Evolutionary conservation across 1,140 invertebrate genomes (phyloP), one percentile per base, ranked within the genome.

Genomic region (Habropoda laboriosa): DNA sequence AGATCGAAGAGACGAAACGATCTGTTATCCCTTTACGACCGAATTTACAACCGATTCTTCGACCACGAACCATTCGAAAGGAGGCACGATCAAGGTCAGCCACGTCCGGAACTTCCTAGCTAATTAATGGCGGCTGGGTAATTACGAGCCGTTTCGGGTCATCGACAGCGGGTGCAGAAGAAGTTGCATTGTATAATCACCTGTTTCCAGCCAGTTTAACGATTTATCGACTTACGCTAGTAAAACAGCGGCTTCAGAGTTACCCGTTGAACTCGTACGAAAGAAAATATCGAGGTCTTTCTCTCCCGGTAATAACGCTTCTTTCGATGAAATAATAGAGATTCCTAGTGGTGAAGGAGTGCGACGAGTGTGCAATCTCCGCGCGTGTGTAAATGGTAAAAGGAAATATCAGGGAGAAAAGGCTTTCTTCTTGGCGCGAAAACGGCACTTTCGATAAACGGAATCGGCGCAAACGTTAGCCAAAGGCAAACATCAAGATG

Each of bases 401-500:
- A 12, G 21, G 16, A 38, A 27, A 24, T 12, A 30, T 30, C n/a
- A 0, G 3, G 10, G 18, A 79, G 42, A 40, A 47, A 66, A 61
- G 58, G 45, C 32, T 80, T 80, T 72, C 66, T 64, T 74, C 32
- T 61, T 57, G 16, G 12, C 30, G 55, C 38, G 75, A 71, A 72
- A 86, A 63, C 58, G 53, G n/a, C 53, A 30, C 70, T 57, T 45
- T 63, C 70, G n/a, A 73, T 75, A 61, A 74, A 80, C 61, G 32
- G 30, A 55, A 49, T 45, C 64, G 51, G 63, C 6, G 32, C 12
- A 12, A 16, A 45, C 21, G 73, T 74, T 60, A 63, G 55, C 45
- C 55, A 67, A 67, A 24, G 64, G 68, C 24, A 72, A 86, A 84
- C 75, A 86, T 89, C 75, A 86, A 86, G 74, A 82, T 88, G 81